Evolutionary conservation across 1,140 invertebrate genomes (phyloP), one percentile per base, ranked within the genome.

Genomic region (Atta colombica): DNA sequence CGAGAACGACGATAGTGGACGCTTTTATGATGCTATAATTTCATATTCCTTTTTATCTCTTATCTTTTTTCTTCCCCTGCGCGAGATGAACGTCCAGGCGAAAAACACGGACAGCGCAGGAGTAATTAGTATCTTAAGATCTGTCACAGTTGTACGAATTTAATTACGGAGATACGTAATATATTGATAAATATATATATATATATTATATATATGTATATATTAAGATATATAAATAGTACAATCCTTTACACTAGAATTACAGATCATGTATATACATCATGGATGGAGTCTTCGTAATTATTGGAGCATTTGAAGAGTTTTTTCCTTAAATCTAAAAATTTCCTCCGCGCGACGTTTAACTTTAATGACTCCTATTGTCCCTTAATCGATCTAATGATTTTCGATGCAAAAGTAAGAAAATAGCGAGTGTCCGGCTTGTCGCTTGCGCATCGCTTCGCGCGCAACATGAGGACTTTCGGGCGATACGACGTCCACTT

Each of bases 351-450:
- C 14, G 71, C 14, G 71, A 65, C 60, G 8, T 74, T 55, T 86
- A 66, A 55, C 65, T 69, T 77, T 63, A 87, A 88, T 63, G 55
- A 74, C 80, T 63, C 55, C 84, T 90, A 88, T 91, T 92, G 88
- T 89, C 88, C 71, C 72, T 89, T 74, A 72, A 78, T 89, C 71
- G 85, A 88, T 81, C 77, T 65, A 72, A 88, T 87, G 74, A 77
- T 86, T 75, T 85, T 90, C 82, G 85, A 91, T 93, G 90, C 74
- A 93, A 93, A 93, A 93, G 92, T 93, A 93, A 87, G 91, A 93
- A 93, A 93, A 93, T 93, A 93, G 87, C 91, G 75, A 87, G 87
- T 89, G 87, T 89, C 85, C 81, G 85, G 81, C 72, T 77, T 75
- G 65, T 77, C 66, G 60, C 51, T 31, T 68, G 68, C 82, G 55